These are phyloP conservation scores for Pteromalus puparum DNA, from an alignment of 1,140 invertebrate genomes.

Conservation along the genomic window DNA sequence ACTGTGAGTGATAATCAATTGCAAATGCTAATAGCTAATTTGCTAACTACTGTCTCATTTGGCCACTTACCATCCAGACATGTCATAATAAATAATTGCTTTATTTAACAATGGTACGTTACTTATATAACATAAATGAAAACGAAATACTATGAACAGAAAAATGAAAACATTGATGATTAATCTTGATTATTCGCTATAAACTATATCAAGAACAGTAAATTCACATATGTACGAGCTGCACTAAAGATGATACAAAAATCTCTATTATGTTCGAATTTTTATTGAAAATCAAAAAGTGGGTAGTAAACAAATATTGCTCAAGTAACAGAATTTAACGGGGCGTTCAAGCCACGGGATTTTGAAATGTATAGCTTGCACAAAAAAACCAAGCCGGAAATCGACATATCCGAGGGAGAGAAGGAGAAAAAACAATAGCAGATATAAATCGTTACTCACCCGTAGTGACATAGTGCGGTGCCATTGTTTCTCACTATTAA, in stretches of 20 bases:
- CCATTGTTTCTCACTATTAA: conserved; percentile 58
- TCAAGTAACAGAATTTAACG: background rate
- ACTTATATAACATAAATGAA: conserved; percentile 21
- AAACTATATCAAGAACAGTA: background rate
- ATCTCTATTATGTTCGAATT: background rate
- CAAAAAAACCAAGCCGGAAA: background rate
- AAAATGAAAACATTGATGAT: conserved; percentile 20
- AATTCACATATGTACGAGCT: background rate
- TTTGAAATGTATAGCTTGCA: background rate
- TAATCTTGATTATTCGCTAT: conserved; percentile 17
- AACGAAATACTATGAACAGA: conserved; percentile 32
- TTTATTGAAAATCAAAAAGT: too few species aligned
- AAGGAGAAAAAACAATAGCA: background rate
- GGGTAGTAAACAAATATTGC: background rate
- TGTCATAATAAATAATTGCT: conserved; percentile 16
- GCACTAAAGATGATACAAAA: conserved; percentile 12
- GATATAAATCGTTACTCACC: conserved; percentile 62
- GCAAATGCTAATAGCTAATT: conserved; percentile 10
- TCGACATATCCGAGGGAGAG: background rate
- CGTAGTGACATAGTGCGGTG: conserved; percentile 63
- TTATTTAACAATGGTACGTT: conserved; percentile 21
- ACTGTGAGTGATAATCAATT: background rate
- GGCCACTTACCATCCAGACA: conserved; percentile 29
- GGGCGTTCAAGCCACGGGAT: background rate
- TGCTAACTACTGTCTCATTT: background rate